These are phyloP conservation scores for Poeciliopsis infans DNA, from an alignment of 2,797 vertebrate species.

Conservation along the genomic window DNA sequence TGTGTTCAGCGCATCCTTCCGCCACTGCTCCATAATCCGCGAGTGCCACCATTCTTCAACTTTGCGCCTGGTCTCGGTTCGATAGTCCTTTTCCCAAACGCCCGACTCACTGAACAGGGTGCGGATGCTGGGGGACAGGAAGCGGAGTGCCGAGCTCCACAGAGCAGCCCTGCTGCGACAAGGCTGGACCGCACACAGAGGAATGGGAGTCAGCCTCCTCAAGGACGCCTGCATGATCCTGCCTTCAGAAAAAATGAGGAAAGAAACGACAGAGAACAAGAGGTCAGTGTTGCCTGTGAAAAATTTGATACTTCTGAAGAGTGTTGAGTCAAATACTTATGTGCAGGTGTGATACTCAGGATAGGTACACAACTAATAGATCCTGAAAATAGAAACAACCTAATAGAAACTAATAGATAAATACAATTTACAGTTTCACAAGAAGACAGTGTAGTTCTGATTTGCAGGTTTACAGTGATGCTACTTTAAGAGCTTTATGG, in stretches of 20 bases:
- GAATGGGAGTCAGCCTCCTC: conserved; percentile 63
- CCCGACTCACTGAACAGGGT: conserved; percentile 89
- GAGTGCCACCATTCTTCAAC: conserved; percentile 92
- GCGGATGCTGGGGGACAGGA: conserved; percentile 56
- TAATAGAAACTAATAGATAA: too few species aligned
- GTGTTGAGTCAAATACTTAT: not conserved
- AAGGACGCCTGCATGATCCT: conserved; percentile 76
- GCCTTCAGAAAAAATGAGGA: conserved; percentile 20
- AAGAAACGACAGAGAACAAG: not conserved
- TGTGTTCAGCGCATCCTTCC: conserved; percentile 70
- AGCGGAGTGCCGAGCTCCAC: conserved; percentile 3
- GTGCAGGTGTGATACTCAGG: not conserved
- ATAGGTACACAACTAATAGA: not conserved
- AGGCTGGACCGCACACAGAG: conserved; percentile 62
- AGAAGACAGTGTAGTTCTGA: not conserved
- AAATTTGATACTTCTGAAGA: not conserved
- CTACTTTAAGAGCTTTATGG: not conserved
- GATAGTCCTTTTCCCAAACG: conserved; percentile 89
- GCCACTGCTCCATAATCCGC: conserved; percentile 84
- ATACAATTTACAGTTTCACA: not conserved
- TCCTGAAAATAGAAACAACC: too few species aligned
- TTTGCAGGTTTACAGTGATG: not conserved
- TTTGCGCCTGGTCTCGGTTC: conserved; percentile 82
- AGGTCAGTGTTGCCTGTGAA: not conserved
- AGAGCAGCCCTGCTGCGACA: conserved; percentile 28